phyloP scores from a whole-genome alignment of 64 coral and sea anemone genomes.

The Stichodactyla mertensii region DNA sequence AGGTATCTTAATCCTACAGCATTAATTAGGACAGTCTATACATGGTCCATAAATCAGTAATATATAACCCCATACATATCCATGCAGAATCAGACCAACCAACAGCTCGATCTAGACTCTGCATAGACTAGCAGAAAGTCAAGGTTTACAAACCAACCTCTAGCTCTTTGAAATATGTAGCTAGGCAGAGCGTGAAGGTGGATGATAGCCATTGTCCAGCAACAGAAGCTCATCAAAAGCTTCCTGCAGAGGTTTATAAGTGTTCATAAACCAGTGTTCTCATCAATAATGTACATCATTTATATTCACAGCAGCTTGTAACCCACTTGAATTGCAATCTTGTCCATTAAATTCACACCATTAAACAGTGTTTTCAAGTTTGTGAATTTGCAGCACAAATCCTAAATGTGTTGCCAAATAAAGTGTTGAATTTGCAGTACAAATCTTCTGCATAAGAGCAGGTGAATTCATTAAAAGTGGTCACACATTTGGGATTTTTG shows the following conservation, averaged over 20 bases:
- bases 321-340: background rate
- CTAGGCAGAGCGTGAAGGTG: background rate
- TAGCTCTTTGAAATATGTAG: background rate
- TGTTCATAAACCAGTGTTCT: constrained; percentile 18
- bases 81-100: background rate
- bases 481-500: too few species aligned
- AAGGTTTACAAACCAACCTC: constrained; percentile 22
- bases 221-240: constrained; percentile 21
- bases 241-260: constrained; percentile 22
- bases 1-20: background rate
- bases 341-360: background rate
- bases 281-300: background rate
- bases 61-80: background rate
- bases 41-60: background rate
- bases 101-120: background rate
- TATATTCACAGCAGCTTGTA: background rate
- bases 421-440: too few species aligned
- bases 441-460: too few species aligned
- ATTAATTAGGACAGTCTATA: background rate
- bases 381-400: too few species aligned
- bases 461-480: too few species aligned
- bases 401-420: too few species aligned
- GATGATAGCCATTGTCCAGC: constrained; percentile 12
- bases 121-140: constrained; percentile 1
- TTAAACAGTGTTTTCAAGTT: background rate